Percentiles rank a stretch among this genome's conserved stretches.
These are phyloP conservation scores for Plemyria rubiginata DNA, from an alignment of 2,888 invertebrate genomes.

Conservation along the genomic window DNA sequence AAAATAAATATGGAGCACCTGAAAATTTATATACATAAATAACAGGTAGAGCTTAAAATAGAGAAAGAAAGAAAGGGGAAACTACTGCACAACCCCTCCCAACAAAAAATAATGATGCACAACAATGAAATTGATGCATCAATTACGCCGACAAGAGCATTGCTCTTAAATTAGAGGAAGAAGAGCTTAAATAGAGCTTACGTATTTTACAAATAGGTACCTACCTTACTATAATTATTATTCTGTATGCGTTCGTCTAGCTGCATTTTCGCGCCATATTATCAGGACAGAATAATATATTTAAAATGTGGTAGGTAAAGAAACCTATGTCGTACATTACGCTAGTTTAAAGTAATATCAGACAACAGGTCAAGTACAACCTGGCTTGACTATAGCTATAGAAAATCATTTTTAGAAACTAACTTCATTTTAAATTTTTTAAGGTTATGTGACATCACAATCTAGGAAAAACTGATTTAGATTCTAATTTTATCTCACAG, in stretches of 20 bases:
- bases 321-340: not conserved
- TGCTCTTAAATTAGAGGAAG: too few species aligned
- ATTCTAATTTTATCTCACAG: slow-evolving; percentile 7
- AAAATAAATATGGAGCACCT: not conserved
- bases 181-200: too few species aligned
- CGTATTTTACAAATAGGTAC: too few species aligned
- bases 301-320: not conserved
- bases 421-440: slow-evolving; percentile 33
- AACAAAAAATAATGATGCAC: too few species aligned
- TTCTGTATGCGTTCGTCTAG: too few species aligned
- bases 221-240: too few species aligned
- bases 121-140: too few species aligned
- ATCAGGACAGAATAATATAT: too few species aligned
- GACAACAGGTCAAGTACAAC: not conserved
- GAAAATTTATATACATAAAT: not conserved
- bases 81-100: too few species aligned
- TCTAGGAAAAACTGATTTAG: not conserved
- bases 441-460: slow-evolving; percentile 55
- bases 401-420: slow-evolving; percentile 1
- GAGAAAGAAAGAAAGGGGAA: too few species aligned
- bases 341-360: not conserved
- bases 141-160: too few species aligned
- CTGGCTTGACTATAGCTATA: not conserved
- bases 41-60: too few species aligned
- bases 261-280: not conserved